Base-by-base conservation (phyloP, 2,888 invertebrate species). In the Watsonalla cultraria region DNA sequence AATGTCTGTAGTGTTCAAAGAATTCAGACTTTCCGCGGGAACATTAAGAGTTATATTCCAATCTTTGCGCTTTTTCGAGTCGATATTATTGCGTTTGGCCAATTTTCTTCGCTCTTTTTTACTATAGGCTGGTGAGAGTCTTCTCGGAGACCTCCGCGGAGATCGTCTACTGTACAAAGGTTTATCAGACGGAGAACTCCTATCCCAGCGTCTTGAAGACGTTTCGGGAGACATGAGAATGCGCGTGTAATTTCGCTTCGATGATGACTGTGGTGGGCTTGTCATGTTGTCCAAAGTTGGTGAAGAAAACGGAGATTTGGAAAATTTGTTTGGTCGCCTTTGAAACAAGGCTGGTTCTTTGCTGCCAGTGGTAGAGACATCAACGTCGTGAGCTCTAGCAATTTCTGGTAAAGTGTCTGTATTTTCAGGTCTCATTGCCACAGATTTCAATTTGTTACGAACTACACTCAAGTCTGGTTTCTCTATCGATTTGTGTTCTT, bases 1-100 rank as follows among this genome's bases (percentile, higher is more conserved):
- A 60, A 91, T 89, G 66, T 90, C 87, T 62, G 82, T 77, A 4
- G 88, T 86, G 58, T 86, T 86, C 11, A 90, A 74, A 7, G 86
- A 85, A 59, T 75, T 68, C 53, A 90, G 66, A 52, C 82, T 86
- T 68, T 87, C 84, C 72, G 88, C 77, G 46, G 90, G 89, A 7
- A 90, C 89, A 56, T 87, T 86, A 7, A 90, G 70, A 2, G 89
- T 90, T 42, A 90, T 90, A 60, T 90, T 90, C 53, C 89, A 72
- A 61, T 84, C 82, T 63, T 82, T 82, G 61, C 78, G 72, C 42
- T 62, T 62, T 63, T 76, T 85, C 2, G 66, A 67, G 42, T 66
- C 59, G 51, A 11, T 2, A 42, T 42, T 42, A 42, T 11, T 11
- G 11, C 42, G 42, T 11, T 42, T 42, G 11, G 11, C 11, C 42